phyloP scores from a whole-genome alignment of 2,797 vertebrate species.

The Syngnathus acus region DNA sequence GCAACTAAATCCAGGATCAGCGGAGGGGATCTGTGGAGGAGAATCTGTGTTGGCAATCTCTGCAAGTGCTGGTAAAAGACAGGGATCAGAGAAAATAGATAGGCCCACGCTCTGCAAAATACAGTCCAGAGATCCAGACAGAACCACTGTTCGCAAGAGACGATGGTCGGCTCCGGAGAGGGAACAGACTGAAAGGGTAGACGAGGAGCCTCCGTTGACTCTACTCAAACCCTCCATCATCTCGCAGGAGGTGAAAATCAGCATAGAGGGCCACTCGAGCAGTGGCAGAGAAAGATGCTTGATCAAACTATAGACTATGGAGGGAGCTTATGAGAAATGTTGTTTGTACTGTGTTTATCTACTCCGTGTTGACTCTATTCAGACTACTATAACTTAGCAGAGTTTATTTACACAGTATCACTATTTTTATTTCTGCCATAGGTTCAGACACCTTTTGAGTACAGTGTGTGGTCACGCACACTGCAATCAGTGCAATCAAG shows the following conservation, averaged over 20 bases:
- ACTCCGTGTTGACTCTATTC: constrained; percentile 64
- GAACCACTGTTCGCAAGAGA: constrained; percentile 81
- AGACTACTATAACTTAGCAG: constrained; percentile 94
- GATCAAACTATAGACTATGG: constrained; percentile 53
- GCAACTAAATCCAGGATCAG: constrained; percentile 33
- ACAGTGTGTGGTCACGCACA: constrained; percentile 60
- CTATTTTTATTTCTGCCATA: constrained; percentile 76
- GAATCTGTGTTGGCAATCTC: constrained; percentile 61
- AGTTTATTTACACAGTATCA: constrained; percentile 89
- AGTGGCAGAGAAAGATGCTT: constrained; percentile 79
- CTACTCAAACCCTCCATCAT: constrained; percentile 95
- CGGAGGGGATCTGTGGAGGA: constrained; percentile 33
- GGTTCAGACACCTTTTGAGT: constrained; percentile 47
- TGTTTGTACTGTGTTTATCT: constrained; percentile 53
- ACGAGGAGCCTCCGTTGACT: constrained; percentile 86
- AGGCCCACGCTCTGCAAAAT: constrained; percentile 68
- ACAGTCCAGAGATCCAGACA: constrained; percentile 65
- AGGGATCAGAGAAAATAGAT: constrained; percentile 73
- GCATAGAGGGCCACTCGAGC: constrained; percentile 96
- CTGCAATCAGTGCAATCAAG: constrained; percentile 63
- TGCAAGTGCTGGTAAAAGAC: constrained; percentile 77
- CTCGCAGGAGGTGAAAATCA: constrained; percentile 98
- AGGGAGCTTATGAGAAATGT: constrained; percentile 53
- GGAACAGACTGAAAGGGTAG: constrained; percentile 85
- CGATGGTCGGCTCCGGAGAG: constrained; percentile 97